Percentiles rank a stretch among this genome's conserved stretches.
Evolutionary conservation across 2,797 vertebrate genomes (phyloP).

Genomic region (Spinus olivaceus): DNA sequence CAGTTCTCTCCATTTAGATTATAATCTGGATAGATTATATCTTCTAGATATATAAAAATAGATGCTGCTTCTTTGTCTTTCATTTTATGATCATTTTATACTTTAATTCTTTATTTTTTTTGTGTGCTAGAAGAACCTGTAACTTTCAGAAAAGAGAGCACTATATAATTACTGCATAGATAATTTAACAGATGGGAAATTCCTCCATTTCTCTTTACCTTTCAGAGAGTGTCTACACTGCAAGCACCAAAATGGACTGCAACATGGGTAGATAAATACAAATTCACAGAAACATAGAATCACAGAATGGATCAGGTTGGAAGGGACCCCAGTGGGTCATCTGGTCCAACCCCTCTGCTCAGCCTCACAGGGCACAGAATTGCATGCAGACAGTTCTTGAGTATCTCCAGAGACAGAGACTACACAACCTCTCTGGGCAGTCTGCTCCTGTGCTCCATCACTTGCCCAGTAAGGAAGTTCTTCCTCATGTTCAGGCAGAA

Average conservation of each 20-base stretch:
- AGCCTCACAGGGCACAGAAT: background rate
- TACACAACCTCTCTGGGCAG: background rate
- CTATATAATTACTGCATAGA: background rate
- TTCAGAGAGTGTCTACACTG: rapidly evolving
- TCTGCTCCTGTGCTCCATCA: too few species aligned
- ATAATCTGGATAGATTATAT: background rate
- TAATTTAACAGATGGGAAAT: background rate
- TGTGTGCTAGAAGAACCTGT: background rate
- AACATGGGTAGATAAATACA: background rate
- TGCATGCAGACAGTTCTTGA: background rate
- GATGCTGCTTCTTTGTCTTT: background rate
- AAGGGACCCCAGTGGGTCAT: background rate
- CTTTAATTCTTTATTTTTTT: background rate
- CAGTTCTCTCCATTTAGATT: background rate
- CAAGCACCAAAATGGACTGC: background rate
- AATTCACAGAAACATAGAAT: background rate
- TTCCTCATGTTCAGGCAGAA: background rate
- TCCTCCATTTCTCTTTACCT: background rate
- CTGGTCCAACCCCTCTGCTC: background rate
- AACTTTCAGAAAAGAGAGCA: background rate
- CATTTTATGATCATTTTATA: background rate
- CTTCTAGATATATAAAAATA: background rate
- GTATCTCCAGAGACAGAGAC: background rate
- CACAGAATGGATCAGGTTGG: background rate
- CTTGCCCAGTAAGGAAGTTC: too few species aligned